Conservation (phyloP, 2,113 vertebrate genomes). For the Cercocebus atys region DNA sequence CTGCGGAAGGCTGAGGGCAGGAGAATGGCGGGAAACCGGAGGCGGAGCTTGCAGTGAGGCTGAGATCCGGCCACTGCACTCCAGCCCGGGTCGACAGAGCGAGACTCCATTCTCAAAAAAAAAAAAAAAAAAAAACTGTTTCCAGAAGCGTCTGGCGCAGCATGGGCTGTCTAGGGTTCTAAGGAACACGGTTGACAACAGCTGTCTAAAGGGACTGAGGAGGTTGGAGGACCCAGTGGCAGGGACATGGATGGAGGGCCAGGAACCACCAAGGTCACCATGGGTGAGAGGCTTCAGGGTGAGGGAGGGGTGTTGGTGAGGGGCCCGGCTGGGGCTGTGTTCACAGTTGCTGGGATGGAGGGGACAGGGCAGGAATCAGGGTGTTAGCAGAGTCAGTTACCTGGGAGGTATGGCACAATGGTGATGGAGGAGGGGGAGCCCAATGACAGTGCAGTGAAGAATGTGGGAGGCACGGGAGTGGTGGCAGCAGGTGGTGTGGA, state of each 20-base stretch:
- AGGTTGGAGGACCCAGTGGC: neutral
- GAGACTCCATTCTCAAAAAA: too few relatives aligned
- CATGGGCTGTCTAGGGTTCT: neutral
- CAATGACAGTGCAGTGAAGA: neutral
- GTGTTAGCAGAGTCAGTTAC: neutral
- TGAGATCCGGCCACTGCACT: too few relatives aligned
- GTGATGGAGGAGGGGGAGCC: neutral
- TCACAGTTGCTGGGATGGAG: neutral
- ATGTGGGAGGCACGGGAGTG: fast-evolving
- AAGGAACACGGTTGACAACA: neutral
- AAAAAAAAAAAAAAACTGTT: neutral
- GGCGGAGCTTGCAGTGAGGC: too few relatives aligned
- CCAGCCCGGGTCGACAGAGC: too few relatives aligned
- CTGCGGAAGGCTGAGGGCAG: too few relatives aligned
- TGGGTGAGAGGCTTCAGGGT: neutral
- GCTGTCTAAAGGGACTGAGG: neutral
- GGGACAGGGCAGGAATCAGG: neutral
- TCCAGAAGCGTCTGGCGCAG: too few relatives aligned
- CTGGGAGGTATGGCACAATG: neutral
- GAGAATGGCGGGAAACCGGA: too few relatives aligned
- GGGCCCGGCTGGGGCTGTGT: neutral
- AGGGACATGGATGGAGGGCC: neutral
- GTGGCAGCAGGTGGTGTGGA: neutral
- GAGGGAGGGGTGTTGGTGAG: neutral
- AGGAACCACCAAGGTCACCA: fast-evolving